A percentile compares a stretch with the other conserved stretches of the same genome.
Evolutionary conservation across 2,888 invertebrate genomes (phyloP).

Genomic region (Tetragonisca angustula): DNA sequence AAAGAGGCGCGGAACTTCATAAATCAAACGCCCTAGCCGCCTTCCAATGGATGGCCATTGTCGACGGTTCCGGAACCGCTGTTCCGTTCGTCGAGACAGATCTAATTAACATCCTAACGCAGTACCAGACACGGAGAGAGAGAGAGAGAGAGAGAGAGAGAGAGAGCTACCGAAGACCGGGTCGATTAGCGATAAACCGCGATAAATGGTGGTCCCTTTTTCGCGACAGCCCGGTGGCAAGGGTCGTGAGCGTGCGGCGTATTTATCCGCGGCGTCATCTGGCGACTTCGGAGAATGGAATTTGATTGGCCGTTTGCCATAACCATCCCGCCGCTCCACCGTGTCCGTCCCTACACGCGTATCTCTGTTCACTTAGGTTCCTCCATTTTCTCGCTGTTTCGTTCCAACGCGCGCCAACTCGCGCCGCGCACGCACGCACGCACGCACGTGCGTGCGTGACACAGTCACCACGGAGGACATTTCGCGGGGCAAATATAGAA

Average conservation of each 20-base stretch:
- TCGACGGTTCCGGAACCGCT: slow-evolving; percentile 11
- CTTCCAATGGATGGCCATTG: slow-evolving; percentile 7
- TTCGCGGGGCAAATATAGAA: slow-evolving; percentile 55
- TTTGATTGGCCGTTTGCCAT: slow-evolving; percentile 79
- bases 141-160: background rate
- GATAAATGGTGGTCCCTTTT: slow-evolving; percentile 37
- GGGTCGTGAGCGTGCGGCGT: slow-evolving; percentile 51
- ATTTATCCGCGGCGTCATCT: slow-evolving; percentile 71
- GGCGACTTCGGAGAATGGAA: slow-evolving; percentile 69
- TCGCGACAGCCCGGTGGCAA: slow-evolving; percentile 47
- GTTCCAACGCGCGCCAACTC: slow-evolving; percentile 40
- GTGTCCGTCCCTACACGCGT: slow-evolving; percentile 47
- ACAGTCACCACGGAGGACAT: slow-evolving; percentile 27
- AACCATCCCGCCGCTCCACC: slow-evolving; percentile 55
- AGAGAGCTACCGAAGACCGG: background rate
- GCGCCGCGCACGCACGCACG: slow-evolving; percentile 32
- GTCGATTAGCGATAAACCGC: slow-evolving; percentile 42
- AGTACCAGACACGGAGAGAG: background rate
- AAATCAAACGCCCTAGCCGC: slow-evolving; percentile 6
- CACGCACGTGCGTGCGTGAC: slow-evolving; percentile 61
- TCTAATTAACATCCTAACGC: slow-evolving; percentile 23
- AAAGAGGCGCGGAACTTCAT: slow-evolving; percentile 1
- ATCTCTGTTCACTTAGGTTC: slow-evolving; percentile 63
- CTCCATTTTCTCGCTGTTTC: slow-evolving; percentile 66
- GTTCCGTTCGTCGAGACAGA: slow-evolving; percentile 2